Conservation (phyloP, 2,888 invertebrate genomes). For the Tinea pellionella region DNA sequence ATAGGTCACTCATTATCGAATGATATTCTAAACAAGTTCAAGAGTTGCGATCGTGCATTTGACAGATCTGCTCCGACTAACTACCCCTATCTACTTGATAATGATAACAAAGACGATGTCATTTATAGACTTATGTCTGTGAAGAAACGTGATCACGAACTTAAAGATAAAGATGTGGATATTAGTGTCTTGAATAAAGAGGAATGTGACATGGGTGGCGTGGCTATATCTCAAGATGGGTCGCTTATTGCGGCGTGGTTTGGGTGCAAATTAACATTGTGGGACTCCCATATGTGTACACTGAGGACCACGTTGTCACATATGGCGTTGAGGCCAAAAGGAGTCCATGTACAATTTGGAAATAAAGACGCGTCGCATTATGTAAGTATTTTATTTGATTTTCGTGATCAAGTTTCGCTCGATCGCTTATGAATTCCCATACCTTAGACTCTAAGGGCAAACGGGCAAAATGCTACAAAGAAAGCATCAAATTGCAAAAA, state of each 20-base stretch:
- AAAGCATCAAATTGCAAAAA: too few species aligned
- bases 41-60: constrained; percentile 25
- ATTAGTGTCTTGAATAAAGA: constrained; percentile 24
- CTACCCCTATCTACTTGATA: not conserved
- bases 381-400: constrained; percentile 49
- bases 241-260: constrained; percentile 65
- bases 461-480: too few species aligned
- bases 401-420: too few species aligned
- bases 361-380: constrained; percentile 58
- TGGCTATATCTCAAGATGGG: constrained; percentile 57
- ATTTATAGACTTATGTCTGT: constrained; percentile 40
- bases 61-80: not conserved
- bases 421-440: too few species aligned
- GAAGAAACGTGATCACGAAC: constrained; percentile 36
- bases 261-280: constrained; percentile 53
- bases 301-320: constrained; percentile 51
- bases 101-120: constrained; percentile 26
- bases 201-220: constrained; percentile 48
- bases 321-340: constrained; percentile 52
- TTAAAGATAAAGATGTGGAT: constrained; percentile 22
- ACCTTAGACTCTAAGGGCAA: too few species aligned
- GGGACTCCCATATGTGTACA: constrained; percentile 54
- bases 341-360: constrained; percentile 51
- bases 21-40: constrained; percentile 42
- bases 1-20: constrained; percentile 40